These are phyloP conservation scores for Leptopterna dolabrata DNA, from an alignment of 2,888 invertebrate species.

Conservation along the genomic window DNA sequence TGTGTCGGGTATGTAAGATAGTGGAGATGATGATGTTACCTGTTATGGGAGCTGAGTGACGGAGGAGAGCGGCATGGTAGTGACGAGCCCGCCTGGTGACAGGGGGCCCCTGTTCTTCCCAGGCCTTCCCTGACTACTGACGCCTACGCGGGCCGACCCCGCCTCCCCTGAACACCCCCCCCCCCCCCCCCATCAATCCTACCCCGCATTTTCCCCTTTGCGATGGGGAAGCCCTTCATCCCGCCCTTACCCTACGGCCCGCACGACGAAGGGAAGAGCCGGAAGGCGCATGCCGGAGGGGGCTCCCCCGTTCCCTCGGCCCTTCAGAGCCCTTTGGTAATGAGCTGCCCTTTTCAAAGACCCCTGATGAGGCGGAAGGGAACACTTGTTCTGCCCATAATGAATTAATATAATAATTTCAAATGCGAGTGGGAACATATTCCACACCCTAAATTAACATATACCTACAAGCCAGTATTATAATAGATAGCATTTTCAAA, in stretches of 20 bases:
- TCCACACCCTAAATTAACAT: no score
- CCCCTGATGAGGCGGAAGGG: neutral
- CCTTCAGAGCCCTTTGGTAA: neutral
- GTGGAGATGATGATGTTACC: conserved; percentile 21
- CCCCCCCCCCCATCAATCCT: neutral
- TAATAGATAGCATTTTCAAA: no score
- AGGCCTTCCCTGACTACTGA: conserved; percentile 55
- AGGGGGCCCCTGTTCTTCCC: conserved; percentile 54
- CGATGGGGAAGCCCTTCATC: neutral
- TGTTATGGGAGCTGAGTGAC: conserved; percentile 52
- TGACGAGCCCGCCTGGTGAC: conserved; percentile 49
- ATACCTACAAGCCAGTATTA: no score
- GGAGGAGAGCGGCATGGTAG: conserved; percentile 43
- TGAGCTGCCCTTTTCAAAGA: neutral
- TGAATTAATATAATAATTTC: no score
- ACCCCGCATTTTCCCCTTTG: neutral
- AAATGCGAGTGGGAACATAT: no score
- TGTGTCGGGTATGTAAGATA: neutral
- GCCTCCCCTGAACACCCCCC: neutral
- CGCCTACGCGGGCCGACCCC: conserved; percentile 33
- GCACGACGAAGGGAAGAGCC: neutral
- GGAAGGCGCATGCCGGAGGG: neutral
- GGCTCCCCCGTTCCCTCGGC: neutral
- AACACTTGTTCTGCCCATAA: neutral
- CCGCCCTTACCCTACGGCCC: neutral